These are phyloP conservation scores for Puffinus mauretanicus DNA, from an alignment of 2,113 vertebrate species.

Conservation along the genomic window DNA sequence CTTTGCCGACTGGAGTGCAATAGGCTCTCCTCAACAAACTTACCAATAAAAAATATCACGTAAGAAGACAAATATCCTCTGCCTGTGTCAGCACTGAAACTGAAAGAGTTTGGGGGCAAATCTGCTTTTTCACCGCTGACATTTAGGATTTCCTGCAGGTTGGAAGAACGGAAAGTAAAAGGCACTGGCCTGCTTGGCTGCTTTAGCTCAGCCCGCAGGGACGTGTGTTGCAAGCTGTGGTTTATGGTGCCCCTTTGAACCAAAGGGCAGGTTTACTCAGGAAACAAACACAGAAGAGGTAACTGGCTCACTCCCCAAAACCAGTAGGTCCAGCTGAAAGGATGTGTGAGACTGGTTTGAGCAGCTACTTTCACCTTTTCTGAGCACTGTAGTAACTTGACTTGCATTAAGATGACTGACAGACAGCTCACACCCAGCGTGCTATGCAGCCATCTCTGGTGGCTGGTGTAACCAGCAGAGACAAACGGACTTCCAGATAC, in stretches of 20 bases:
- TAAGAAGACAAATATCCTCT: not conserved
- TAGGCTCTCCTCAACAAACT: not conserved
- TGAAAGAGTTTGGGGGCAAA: not conserved
- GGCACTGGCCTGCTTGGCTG: not conserved
- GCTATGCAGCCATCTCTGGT: accelerated
- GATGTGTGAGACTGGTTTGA: not conserved
- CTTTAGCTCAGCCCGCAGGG: not conserved
- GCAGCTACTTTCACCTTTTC: not conserved
- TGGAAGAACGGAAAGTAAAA: not conserved
- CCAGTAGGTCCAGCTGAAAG: not conserved
- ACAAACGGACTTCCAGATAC: not conserved
- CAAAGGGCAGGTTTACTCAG: not conserved
- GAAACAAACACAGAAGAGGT: not conserved
- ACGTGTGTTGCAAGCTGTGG: not conserved
- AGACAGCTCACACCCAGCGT: not conserved
- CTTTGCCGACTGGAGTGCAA: not conserved
- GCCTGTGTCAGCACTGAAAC: not conserved
- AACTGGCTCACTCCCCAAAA: not conserved
- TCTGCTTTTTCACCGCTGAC: not conserved
- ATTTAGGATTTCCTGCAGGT: not conserved
- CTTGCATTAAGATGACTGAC: not conserved
- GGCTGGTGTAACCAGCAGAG: not conserved
- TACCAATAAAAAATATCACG: not conserved
- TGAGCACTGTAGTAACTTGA: not conserved
- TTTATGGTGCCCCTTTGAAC: not conserved